Evolutionary conservation across 2,797 vertebrate genomes (phyloP).

Genomic region (Leuciscus waleckii): DNA sequence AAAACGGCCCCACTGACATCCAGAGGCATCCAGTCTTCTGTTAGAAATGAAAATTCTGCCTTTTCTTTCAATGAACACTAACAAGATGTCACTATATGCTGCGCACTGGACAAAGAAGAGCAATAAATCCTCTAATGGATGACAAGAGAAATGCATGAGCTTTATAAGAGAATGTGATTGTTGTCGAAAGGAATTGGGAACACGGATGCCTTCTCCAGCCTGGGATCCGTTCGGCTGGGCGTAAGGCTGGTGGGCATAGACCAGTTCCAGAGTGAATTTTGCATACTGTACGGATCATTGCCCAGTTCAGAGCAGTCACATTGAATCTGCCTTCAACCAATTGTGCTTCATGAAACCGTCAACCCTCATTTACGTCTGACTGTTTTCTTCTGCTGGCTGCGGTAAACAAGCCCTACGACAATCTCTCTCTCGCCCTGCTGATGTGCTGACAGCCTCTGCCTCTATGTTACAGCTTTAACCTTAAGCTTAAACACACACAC

Average conservation of each 20-base stretch:
- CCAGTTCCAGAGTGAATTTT: slow-evolving; percentile 96
- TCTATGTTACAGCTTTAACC: slow-evolving; percentile 38
- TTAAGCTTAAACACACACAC: slow-evolving; percentile 19
- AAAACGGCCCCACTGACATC: slow-evolving; percentile 53
- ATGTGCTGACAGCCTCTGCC: slow-evolving; percentile 28
- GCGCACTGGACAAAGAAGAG: slow-evolving; percentile 60
- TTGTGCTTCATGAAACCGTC: slow-evolving; percentile 99
- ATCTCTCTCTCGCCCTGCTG: slow-evolving; percentile 67
- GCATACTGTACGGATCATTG: slow-evolving; percentile 99
- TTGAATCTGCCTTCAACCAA: slow-evolving; percentile 96
- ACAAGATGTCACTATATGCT: slow-evolving; percentile 68
- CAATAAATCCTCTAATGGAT: slow-evolving; percentile 81
- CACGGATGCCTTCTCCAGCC: slow-evolving; percentile 87
- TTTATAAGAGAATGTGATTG: slow-evolving; percentile 93
- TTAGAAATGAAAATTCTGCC: slow-evolving; percentile 41
- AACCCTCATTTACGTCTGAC: slow-evolving; percentile 96
- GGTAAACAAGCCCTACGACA: slow-evolving; percentile 36
- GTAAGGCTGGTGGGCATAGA: slow-evolving; percentile 97
- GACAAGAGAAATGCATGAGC: slow-evolving; percentile 87
- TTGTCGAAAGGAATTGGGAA: slow-evolving; percentile 95
- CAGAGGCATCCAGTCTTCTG: slow-evolving; percentile 64
- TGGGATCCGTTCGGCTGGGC: slow-evolving; percentile 85
- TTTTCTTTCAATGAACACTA: slow-evolving; percentile 45
- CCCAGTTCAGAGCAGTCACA: slow-evolving; percentile 98
- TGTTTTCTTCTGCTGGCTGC: slow-evolving; percentile 37